Evolutionary conservation across 2,888 invertebrate species (phyloP), one percentile per base, ranked within the genome.

Genomic region (Heliconius erato): DNA sequence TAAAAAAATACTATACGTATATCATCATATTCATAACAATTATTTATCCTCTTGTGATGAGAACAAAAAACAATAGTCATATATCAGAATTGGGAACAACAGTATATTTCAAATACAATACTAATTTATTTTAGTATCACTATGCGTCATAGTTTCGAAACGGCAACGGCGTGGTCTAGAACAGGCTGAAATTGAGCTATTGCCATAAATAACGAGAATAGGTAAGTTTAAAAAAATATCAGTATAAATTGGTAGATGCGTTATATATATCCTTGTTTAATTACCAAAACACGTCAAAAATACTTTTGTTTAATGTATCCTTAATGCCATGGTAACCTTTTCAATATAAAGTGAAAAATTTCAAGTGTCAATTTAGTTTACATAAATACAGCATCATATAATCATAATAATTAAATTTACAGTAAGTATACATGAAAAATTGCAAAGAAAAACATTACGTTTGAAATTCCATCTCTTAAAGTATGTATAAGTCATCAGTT

Each of bases 41-140:
- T 44, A 65, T 80, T 65, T 80, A 80, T 40, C 44, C 28, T 26
- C 12, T 16, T 14, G 69, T 59, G 54, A 79, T 74, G 74, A 32
- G 63, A 71, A 80, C 80, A 80, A 74, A 80, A 74, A 67, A 71
- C 71, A 82, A 44, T 71, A 65, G 76, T 49, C 63, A 80, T 82
- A 80, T 77, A 74, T 80, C 54, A 76, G 80, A 69, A 71, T 69
- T 49, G 19, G 28, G 19, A 77, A 80, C 76, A n/a, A 68, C 77
- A 76, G 77, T 72, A 77, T 77, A 82, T 82, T 82, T 82, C 65
- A 76, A 65, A 68, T 68, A 54, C 76, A 77, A 80, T 82, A 72
- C 79, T 80, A 82, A 80, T 82, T 82, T 80, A 72, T 82, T 80
- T 80, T 80, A 77, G 82, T 80, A 80, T 77, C 71, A 80, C 76